Evolutionary conservation across 2,888 invertebrate species (phyloP).

Genomic region (Sinohyriopsis cumingii): DNA sequence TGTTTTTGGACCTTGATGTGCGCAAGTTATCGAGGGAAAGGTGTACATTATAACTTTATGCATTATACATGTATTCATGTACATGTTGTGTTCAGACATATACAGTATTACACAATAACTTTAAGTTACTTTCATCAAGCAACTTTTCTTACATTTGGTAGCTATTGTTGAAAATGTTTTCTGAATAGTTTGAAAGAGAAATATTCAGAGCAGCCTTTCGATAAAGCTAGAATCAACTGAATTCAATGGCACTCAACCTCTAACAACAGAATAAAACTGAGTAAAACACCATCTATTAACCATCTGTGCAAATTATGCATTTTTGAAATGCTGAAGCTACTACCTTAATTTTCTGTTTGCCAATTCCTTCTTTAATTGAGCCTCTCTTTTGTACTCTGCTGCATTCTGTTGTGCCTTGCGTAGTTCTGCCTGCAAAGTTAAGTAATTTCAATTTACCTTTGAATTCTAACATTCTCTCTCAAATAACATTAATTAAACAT

Average conservation of each 20-base stretch:
- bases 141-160: no score
- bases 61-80: not conserved
- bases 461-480: no score
- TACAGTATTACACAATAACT: no score
- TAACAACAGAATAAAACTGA: not conserved
- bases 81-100: not conserved
- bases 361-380: slow-evolving; percentile 65
- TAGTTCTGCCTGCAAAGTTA: slow-evolving; percentile 59
- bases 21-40: no score
- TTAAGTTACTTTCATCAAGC: no score
- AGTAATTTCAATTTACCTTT: no score
- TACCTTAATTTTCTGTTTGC: slow-evolving; percentile 68
- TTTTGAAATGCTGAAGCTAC: not conserved
- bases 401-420: slow-evolving; percentile 66
- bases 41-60: not conserved
- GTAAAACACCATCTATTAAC: not conserved
- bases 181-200: no score
- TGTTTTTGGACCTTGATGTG: no score
- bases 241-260: not conserved
- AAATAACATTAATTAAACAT: not conserved
- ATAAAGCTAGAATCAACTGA: not conserved
- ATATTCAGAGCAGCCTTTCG: no score
- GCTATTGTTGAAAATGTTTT: no score
- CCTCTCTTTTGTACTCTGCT: slow-evolving; percentile 66
- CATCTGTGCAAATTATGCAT: slow-evolving; percentile 12